Evolutionary conservation across 1,140 invertebrate species (phyloP).

Genomic region (Sitodiplosis mosellana): DNA sequence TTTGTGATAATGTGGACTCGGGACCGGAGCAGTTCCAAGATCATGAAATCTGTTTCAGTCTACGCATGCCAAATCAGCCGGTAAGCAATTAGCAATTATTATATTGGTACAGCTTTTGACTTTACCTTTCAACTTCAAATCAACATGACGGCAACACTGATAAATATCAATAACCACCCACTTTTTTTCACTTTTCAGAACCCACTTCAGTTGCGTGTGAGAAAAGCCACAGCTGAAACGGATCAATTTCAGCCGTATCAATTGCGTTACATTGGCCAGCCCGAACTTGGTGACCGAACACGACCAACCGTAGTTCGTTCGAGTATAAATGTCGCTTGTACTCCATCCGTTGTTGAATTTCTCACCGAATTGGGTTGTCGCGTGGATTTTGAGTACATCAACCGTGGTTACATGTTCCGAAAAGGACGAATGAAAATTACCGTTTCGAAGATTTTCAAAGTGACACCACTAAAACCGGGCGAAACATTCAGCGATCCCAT

Average conservation of each 20-base stretch:
- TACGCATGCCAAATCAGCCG: constrained; percentile 39
- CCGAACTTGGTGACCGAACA: constrained; percentile 74
- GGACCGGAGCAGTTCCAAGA: constrained; percentile 82
- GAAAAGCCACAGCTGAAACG: constrained; percentile 43
- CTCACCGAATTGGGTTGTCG: constrained; percentile 78
- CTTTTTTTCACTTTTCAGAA: constrained; percentile 26
- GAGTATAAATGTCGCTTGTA: constrained; percentile 81
- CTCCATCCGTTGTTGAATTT: constrained; percentile 76
- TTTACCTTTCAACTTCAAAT: too few relatives aligned
- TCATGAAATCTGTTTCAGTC: constrained; percentile 69
- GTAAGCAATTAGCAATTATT: constrained; percentile 11
- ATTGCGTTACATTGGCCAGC: constrained; percentile 74
- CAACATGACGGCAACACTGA: too few relatives aligned
- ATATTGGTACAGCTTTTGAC: constrained; percentile 2
- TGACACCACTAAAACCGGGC: constrained; percentile 47
- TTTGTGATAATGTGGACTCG: constrained; percentile 87
- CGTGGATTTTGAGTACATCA: constrained; percentile 84
- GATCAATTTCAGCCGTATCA: constrained; percentile 60
- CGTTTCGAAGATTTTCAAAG: constrained; percentile 87
- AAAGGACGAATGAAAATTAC: constrained; percentile 95
- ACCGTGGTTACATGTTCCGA: constrained; percentile 86
- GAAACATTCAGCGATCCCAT: constrained; percentile 59
- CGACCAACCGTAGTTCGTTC: constrained; percentile 75
- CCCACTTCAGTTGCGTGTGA: constrained; percentile 47
- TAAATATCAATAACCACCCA: too few relatives aligned